Evolutionary conservation across 2,797 vertebrate genomes (phyloP), one percentile per base, ranked within the genome.

Genomic region (Melanotaenia nigrans): DNA sequence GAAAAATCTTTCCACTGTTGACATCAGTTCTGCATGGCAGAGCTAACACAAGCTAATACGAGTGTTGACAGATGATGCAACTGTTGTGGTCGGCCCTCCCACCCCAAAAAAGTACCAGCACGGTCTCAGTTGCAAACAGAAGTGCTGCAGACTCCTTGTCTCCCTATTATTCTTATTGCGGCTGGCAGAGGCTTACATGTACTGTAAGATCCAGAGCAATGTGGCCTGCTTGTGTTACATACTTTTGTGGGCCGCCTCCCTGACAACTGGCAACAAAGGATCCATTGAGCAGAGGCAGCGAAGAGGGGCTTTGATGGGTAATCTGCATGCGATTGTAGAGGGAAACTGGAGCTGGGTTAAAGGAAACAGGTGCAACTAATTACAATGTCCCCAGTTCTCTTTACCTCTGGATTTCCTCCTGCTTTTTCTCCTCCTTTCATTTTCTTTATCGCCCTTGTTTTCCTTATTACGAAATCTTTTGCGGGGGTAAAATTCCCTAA

Each of bases 301-400:
- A 79, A 83, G 68, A 76, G 79, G 77, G 81, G 84, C 94, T 95
- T 95, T 95, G 94, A 95, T 94, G 93, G 91, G 90, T 93, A 92
- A 94, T 94, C 93, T 95, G 91, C 94, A 94, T 92, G 90, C 86
- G 87, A 92, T 94, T 95, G 92, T 92, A 91, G 90, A 92, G 90
- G 85, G 93, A 92, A 95, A 95, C 93, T 88, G 81, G 93, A 95
- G 92, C 92, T 82, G 90, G 87, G 86, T 91, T 92, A 92, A 95
- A 95, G 93, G 94, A 95, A 95, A 95, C 95, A 95, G 94, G 94
- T 95, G 94, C 94, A 94, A 93, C 91, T 94, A 90, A 95, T 95
- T 95, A 95, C 87, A 92, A 93, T 90, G 87, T 85, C 88, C 91
- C 89, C 87, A 92, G 87, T 89, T 80, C 75, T 85, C 82, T 77